phyloP scores from a whole-genome alignment of 1,140 invertebrate genomes.

The Calliphora vicina region DNA sequence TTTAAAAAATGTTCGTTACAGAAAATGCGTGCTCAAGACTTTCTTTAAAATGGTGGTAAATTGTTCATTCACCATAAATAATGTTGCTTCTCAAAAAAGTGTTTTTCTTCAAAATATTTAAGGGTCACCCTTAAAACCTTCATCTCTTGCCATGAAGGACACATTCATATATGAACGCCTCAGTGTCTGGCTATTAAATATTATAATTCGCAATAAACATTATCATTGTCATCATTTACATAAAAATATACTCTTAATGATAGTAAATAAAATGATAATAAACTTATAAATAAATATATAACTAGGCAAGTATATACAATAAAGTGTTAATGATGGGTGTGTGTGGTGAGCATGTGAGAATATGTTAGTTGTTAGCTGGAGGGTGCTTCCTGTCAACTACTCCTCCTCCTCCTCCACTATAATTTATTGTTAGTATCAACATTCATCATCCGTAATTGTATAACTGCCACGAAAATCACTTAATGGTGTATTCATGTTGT shows the following conservation, averaged over 20 bases:
- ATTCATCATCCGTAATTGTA: slow-evolving; percentile 60
- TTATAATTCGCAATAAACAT: neutral
- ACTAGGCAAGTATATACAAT: neutral
- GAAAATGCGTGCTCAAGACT: too few relatives aligned
- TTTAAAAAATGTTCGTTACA: too few relatives aligned
- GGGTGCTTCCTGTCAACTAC: neutral
- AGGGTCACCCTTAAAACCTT: neutral
- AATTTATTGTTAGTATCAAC: slow-evolving; percentile 41
- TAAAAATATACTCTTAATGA: neutral
- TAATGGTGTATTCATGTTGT: slow-evolving; percentile 47
- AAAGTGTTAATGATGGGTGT: neutral
- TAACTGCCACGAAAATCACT: slow-evolving; percentile 60
- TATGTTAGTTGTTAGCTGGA: neutral
- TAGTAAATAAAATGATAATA: neutral
- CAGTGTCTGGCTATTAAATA: neutral
- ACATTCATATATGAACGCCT: neutral
- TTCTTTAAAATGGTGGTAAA: too few relatives aligned
- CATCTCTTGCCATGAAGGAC: neutral
- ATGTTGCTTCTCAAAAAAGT: too few relatives aligned
- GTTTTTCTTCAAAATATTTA: neutral
- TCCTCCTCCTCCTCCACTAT: neutral
- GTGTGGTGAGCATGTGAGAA: too few relatives aligned
- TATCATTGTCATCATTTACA: neutral
- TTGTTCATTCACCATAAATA: too few relatives aligned
- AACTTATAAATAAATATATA: too few relatives aligned